phyloP scores from a whole-genome alignment of 2,797 vertebrate species.

The Typhlichthys eigenmanni region DNA sequence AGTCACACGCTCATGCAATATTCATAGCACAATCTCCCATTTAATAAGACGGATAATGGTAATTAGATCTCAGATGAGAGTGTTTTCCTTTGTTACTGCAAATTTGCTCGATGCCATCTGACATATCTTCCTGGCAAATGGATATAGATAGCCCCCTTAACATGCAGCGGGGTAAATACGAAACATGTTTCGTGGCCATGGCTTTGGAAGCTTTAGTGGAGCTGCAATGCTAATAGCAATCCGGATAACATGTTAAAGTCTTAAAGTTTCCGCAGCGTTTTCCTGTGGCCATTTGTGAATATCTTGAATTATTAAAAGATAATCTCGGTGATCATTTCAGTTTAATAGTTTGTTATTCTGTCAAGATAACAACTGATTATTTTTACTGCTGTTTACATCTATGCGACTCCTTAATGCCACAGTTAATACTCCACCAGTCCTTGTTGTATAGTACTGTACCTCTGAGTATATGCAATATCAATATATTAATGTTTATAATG shows the following conservation, averaged over 20 bases:
- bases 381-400: neutral
- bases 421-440: too few species aligned
- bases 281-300: too few species aligned
- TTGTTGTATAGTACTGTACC: neutral
- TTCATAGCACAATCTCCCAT: constrained; percentile 52
- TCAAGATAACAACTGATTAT: neutral
- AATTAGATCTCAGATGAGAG: constrained; percentile 60
- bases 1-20: constrained; percentile 52
- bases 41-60: constrained; percentile 67
- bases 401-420: neutral
- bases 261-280: neutral
- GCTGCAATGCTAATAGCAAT: constrained; percentile 37
- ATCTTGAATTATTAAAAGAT: constrained; percentile 22
- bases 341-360: constrained; percentile 18
- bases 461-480: constrained; percentile 1
- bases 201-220: constrained; percentile 39
- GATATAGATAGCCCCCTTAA: constrained; percentile 59
- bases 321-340: constrained; percentile 21
- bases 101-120: constrained; percentile 56
- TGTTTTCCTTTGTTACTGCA: constrained; percentile 55
- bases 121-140: constrained; percentile 51
- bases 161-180: constrained; percentile 60
- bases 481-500: neutral
- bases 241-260: constrained; percentile 54
- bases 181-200: constrained; percentile 46